Percentiles rank a stretch among this genome's conserved stretches.
These are phyloP conservation scores for Hippoglossus stenolepis DNA, from an alignment of 2,113 vertebrate species.

Conservation along the genomic window DNA sequence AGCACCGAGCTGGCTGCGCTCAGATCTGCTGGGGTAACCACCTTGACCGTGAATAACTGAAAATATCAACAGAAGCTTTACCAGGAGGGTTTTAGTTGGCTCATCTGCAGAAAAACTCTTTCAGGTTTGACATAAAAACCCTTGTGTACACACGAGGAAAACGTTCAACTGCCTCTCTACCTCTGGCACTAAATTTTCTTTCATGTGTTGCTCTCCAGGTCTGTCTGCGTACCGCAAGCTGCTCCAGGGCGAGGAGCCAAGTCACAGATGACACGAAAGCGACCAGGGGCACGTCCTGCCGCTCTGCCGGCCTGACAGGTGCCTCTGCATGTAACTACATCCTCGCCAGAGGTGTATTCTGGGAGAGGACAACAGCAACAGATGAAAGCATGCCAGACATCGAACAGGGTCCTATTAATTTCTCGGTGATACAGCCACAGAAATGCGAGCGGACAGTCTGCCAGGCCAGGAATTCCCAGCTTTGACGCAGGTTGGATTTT, in stretches of 20 bases:
- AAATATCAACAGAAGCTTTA: slow-evolving; percentile 21
- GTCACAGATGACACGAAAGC: slow-evolving; percentile 76
- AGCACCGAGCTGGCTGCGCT: background rate
- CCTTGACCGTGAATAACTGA: slow-evolving; percentile 30
- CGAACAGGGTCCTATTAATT: slow-evolving; percentile 68
- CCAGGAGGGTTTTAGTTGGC: background rate
- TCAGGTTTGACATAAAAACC: slow-evolving; percentile 11
- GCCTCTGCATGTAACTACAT: slow-evolving; percentile 79
- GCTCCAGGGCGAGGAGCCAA: slow-evolving; percentile 66
- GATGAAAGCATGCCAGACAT: slow-evolving; percentile 67
- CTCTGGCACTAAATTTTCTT: slow-evolving; percentile 3
- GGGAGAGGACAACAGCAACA: slow-evolving; percentile 62
- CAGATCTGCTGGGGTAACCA: slow-evolving; percentile 35
- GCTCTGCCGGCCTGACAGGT: slow-evolving; percentile 72
- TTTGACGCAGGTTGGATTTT: slow-evolving; percentile 77
- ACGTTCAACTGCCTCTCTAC: background rate
- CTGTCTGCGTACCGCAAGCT: slow-evolving; percentile 74
- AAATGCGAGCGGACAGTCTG: slow-evolving; percentile 65
- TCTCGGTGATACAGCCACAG: slow-evolving; percentile 58
- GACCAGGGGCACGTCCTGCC: slow-evolving; percentile 52
- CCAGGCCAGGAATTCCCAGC: slow-evolving; percentile 70
- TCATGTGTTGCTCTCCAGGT: slow-evolving; percentile 64
- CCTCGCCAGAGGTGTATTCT: slow-evolving; percentile 64
- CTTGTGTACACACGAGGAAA: slow-evolving; percentile 1
- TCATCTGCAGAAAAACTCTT: slow-evolving; percentile 14